Evolutionary conservation across 1,140 invertebrate genomes (phyloP), one percentile per base, ranked within the genome.

Genomic region (Drosophila gunungcola): DNA sequence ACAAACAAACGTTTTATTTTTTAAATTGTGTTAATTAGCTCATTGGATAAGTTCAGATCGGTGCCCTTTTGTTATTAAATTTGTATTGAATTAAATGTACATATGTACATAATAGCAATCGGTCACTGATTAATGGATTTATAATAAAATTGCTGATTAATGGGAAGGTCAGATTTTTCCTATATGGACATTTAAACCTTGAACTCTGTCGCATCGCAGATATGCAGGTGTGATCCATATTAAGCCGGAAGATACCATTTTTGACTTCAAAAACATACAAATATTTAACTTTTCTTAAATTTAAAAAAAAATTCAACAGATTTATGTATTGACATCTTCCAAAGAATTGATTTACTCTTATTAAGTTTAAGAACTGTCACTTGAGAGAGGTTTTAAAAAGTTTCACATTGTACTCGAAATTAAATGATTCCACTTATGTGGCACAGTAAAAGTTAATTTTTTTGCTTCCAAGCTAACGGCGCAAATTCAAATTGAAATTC

Each of bases 401-500:
- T 45, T 57, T 3, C n/a, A 21, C 13, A 16, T n/a, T 21, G 32
- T 25, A 29, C 27, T 29, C 4, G 13, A 29, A 21, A 48, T 34
- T 3, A 38, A 48, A 13, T 46, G 4, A 11, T 25, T 34, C 29
- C 36, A 36, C 12, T 34, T 29, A n/a, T 32, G 29, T 32, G 29
- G 5, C 29, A 32, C 6, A 32, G 29, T 21, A 21, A 32, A 60
- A 29, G 25, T 62, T 34, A 32, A 32, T 36, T 38, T 63, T 51
- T 13, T 29, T 51, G 29, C n/a, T 62, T 42, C 36, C 12, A 63
- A 63, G 27, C 21, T 51, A 63, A 67, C 64, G 64, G 57, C 64
- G 45, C 58, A 67, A 63, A 67, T 67, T 67, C 38, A 42, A 67
- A 67, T 67, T 51, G 25, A 49, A 51, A 63, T 60, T 67, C 57